Percentiles rank a stretch among this genome's conserved stretches.
These are phyloP conservation scores for Schizotus pectinicornis DNA, from an alignment of 2,888 invertebrate genomes.

Conservation along the genomic window DNA sequence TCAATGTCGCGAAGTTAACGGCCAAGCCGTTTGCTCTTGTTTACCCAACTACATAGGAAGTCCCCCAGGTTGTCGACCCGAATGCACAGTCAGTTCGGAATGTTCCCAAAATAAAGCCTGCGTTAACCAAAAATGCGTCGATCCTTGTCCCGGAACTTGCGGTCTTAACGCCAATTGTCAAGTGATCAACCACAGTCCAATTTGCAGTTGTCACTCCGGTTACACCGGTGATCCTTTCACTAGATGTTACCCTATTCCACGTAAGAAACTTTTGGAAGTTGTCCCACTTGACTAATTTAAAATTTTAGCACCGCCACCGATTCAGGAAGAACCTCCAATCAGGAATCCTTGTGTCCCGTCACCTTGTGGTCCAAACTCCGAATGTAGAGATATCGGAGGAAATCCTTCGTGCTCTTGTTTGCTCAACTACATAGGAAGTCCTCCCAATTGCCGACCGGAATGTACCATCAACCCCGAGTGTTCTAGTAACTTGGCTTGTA, in stretches of 20 bases:
- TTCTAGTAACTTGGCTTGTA: conserved; percentile 61
- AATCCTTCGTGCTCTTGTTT: conserved; percentile 63
- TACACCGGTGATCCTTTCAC: conserved; percentile 73
- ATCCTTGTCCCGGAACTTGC: conserved; percentile 76
- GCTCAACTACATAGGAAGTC: conserved; percentile 60
- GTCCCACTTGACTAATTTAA: conserved; percentile 23
- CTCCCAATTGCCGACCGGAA: conserved; percentile 65
- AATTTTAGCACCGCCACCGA: conserved; percentile 35
- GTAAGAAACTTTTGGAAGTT: conserved; percentile 36
- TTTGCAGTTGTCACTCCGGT: conserved; percentile 69
- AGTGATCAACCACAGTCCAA: conserved; percentile 62
- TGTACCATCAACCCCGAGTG: conserved; percentile 64
- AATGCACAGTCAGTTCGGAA: conserved; percentile 72
- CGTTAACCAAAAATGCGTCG: conserved; percentile 71
- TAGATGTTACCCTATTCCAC: conserved; percentile 61
- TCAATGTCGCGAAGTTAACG: conserved; percentile 73
- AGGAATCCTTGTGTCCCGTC: conserved; percentile 63
- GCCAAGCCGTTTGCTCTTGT: conserved; percentile 73
- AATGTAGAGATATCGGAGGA: conserved; percentile 61
- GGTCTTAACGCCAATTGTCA: conserved; percentile 70
- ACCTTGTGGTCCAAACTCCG: conserved; percentile 66
- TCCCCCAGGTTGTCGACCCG: conserved; percentile 72
- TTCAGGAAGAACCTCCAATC: conserved; percentile 36
- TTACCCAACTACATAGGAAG: conserved; percentile 70
- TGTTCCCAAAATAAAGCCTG: conserved; percentile 69